Evolutionary conservation across 2,113 vertebrate genomes (phyloP).

Genomic region (Oceanites oceanicus): DNA sequence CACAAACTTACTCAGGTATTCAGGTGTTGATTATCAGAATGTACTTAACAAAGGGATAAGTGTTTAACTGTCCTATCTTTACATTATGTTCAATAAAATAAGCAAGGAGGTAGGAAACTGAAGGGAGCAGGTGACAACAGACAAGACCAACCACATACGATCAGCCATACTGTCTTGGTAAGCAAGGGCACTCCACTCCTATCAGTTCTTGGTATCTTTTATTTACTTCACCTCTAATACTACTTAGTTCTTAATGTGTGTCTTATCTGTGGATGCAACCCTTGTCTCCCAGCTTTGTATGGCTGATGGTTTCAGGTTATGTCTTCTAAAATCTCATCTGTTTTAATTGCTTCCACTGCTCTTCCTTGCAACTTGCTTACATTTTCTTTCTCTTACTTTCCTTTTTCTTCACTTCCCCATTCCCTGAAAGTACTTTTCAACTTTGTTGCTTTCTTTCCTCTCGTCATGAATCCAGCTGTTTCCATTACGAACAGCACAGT

Average conservation of each 20-base stretch:
- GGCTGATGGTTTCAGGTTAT: neutral
- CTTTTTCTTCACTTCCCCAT: neutral
- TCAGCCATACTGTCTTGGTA: neutral
- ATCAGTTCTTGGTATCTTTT: neutral
- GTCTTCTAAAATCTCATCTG: neutral
- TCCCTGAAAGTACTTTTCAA: neutral
- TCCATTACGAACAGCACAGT: accelerated
- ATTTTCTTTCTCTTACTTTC: neutral
- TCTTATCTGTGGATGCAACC: neutral
- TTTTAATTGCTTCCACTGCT: neutral
- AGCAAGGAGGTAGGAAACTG: neutral
- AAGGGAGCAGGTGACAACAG: neutral
- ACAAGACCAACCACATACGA: accelerated
- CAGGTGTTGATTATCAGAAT: neutral
- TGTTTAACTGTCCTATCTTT: neutral
- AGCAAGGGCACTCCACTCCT: neutral
- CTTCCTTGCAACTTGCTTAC: neutral
- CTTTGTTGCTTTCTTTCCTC: neutral
- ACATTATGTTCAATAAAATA: neutral
- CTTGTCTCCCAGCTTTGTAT: neutral
- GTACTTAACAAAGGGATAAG: neutral
- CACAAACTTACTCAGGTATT: neutral
- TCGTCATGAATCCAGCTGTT: neutral
- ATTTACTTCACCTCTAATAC: neutral
- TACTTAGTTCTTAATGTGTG: neutral